Evolutionary conservation across 2,888 invertebrate genomes (phyloP), one percentile per base, ranked within the genome.

Genomic region (Malthinus flaveolus): DNA sequence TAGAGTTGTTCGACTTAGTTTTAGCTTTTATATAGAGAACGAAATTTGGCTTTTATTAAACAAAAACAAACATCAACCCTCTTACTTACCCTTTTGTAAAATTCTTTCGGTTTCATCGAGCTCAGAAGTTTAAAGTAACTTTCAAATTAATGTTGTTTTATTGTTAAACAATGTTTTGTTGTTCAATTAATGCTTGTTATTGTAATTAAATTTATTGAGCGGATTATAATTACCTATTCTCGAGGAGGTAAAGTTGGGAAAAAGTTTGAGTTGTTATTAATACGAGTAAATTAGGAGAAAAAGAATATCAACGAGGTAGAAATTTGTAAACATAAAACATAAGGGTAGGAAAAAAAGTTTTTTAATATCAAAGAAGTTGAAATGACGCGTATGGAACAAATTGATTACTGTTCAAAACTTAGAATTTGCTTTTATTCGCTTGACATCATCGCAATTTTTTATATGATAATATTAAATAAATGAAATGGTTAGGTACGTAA

Each of bases 1-100:
- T 42, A 42, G 13, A 42, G 39, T 42, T 42, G 39, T 42, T 42
- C 23, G 39, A 42, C 39, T 42, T 15, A 42, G 39, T 42, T 39
- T n/a, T 42, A 42, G 39, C 13, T 42, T 42, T 42, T n/a, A 13
- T 42, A 8, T n/a, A 42, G 23, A 5, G 5, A 15, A 11, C 39
- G 23, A 42, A 39, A 42, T 13, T 15, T 2, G 23, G 15, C 39
- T 42, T 42, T 15, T 11, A 36, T 36, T 42, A 42, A 42, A 42
- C 39, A 42, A 42, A 23, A 42, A n/a, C 39, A 15, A 15, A 42
- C 23, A 15, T 6, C n/a, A n/a, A 42, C 9, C 11, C 23, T 23
- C 23, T 23, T 23, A 23, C 23, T 23, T 23, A 23, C 23, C 23
- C 23, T 23, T 23, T 23, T 42, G n/a, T 15, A 42, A 13, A 15